Conservation (phyloP, 2,113 vertebrate species). For the Eonycteris spelaea region DNA sequence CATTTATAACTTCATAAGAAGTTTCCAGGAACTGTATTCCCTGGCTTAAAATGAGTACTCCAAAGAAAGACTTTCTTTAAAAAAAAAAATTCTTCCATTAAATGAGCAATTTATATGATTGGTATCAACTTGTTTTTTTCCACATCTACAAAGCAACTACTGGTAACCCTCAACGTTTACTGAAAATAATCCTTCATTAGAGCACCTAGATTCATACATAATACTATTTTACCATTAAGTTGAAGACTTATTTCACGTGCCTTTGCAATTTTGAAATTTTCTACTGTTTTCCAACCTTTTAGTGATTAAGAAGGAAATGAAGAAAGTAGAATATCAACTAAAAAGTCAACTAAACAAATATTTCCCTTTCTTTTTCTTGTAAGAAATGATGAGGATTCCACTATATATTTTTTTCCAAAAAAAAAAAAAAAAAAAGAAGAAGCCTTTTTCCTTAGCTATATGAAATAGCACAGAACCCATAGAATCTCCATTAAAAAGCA, state of each 20-base stretch:
- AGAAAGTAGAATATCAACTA: background rate
- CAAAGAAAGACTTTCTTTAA: background rate
- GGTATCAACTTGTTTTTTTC: background rate
- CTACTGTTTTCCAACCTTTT: slow-evolving; percentile 19
- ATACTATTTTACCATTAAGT: slow-evolving; percentile 44
- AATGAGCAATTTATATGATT: slow-evolving; percentile 17
- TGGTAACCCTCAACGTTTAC: slow-evolving; percentile 28
- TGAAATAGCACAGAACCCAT: background rate
- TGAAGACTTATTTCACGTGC: slow-evolving; percentile 36
- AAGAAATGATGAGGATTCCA: background rate
- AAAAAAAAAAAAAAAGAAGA: background rate
- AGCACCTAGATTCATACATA: background rate
- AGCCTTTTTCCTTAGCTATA: background rate
- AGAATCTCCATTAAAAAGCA: background rate
- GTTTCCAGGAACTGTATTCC: background rate
- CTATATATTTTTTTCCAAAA: background rate
- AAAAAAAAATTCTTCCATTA: slow-evolving; percentile 29
- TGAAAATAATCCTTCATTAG: slow-evolving; percentile 52
- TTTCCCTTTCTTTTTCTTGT: background rate
- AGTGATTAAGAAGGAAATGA: background rate
- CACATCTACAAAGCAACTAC: slow-evolving; percentile 33
- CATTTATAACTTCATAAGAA: background rate
- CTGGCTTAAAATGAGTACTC: background rate
- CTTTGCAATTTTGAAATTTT: background rate
- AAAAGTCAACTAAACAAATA: background rate